Conservation (phyloP, 2,888 invertebrate genomes). For the Morpho achilles region DNA sequence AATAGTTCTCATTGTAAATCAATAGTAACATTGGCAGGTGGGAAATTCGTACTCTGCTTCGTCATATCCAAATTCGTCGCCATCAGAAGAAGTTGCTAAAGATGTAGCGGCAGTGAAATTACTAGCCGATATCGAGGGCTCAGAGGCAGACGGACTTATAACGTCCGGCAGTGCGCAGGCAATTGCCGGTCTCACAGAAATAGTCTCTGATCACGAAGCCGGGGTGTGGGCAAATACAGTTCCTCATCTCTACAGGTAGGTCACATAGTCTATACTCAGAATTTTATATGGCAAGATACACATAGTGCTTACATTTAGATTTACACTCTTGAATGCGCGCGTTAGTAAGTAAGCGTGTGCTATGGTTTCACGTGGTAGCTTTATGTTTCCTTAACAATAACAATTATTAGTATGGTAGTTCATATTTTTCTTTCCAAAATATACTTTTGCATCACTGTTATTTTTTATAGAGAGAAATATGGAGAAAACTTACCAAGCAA, state of each 20-base stretch:
- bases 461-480: slow-evolving; percentile 75
- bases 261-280: background rate
- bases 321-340: no score
- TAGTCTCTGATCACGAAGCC: slow-evolving; percentile 69
- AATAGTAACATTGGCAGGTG: slow-evolving; percentile 40
- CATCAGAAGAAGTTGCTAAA: slow-evolving; percentile 58
- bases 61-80: slow-evolving; percentile 67
- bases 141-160: slow-evolving; percentile 49
- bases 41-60: slow-evolving; percentile 50
- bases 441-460: background rate
- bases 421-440: background rate
- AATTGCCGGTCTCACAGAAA: slow-evolving; percentile 47
- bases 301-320: no score
- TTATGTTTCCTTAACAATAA: background rate
- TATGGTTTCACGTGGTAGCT: background rate
- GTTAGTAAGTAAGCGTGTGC: no score
- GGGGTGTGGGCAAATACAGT: slow-evolving; percentile 81
- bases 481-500: slow-evolving; percentile 83
- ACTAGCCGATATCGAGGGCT: slow-evolving; percentile 54
- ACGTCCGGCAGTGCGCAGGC: slow-evolving; percentile 47
- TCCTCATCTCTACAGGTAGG: slow-evolving; percentile 75
- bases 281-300: no score
- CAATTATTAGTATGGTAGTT: background rate
- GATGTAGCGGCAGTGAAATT: slow-evolving; percentile 64
- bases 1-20: no score